Conservation (phyloP, 2,797 vertebrate genomes). For the Botia kubotai region DNA sequence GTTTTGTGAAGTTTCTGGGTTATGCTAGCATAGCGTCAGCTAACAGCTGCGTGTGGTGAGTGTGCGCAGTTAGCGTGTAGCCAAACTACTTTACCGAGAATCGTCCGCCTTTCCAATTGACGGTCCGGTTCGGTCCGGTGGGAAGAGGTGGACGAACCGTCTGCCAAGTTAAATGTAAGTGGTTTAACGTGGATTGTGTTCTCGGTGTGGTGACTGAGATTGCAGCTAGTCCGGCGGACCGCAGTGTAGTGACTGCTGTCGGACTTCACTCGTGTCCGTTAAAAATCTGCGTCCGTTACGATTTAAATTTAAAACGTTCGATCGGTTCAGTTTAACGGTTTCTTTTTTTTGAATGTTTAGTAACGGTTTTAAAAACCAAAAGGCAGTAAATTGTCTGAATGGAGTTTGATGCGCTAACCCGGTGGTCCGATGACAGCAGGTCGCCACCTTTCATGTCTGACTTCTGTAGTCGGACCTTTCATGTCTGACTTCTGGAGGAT, state of each 20-base stretch:
- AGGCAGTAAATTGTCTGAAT: not conserved
- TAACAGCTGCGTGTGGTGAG: conserved; percentile 45
- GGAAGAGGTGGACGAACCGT: not conserved
- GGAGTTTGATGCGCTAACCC: conserved; percentile 8
- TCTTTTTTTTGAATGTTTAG: not conserved
- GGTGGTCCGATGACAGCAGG: conserved; percentile 22
- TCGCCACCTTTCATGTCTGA: conserved; percentile 19
- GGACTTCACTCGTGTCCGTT: not conserved
- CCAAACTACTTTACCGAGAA: not conserved
- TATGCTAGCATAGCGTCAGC: conserved; percentile 45
- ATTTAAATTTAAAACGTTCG: not conserved
- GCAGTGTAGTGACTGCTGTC: not conserved
- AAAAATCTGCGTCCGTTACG: not conserved
- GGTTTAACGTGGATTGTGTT: not conserved
- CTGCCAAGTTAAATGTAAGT: conserved; percentile 27
- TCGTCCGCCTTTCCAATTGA: not conserved
- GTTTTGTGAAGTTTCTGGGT: conserved; percentile 30
- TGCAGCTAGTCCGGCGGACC: not conserved
- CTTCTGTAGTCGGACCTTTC: not conserved
- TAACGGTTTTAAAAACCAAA: not conserved
- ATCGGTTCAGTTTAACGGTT: not conserved
- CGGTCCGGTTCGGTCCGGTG: not conserved
- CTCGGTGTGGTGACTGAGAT: conserved; percentile 13
- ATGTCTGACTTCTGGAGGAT: conserved; percentile 10
- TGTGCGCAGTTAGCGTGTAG: conserved; percentile 38